Evolutionary conservation across 30 jellyfish, hydroid and myxozoan genomes (phyloP).

Genomic region (Hydra vulgaris): DNA sequence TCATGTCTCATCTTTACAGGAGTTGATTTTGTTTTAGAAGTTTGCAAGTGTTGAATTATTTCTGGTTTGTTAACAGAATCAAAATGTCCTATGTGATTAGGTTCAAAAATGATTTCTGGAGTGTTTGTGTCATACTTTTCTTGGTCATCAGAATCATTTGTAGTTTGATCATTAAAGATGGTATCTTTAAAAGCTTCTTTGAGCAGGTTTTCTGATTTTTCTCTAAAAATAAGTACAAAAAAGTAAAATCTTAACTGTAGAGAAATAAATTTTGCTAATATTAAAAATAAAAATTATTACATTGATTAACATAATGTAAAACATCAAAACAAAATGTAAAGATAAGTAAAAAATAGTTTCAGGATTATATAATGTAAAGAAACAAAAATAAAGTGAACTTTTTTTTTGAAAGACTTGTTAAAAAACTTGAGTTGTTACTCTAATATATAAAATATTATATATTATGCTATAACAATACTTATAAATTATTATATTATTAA

Average conservation of each 20-base stretch:
- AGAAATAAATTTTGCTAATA: background rate
- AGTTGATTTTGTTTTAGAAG: background rate
- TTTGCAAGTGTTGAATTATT: background rate
- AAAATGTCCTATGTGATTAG: constrained; percentile 11
- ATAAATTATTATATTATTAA: no score
- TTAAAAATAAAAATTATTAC: no score
- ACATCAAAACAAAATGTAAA: no score
- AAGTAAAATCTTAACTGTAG: background rate
- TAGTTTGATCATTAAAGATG: constrained; percentile 32
- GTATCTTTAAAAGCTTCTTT: constrained; percentile 46
- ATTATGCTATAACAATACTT: no score
- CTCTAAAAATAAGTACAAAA: constrained; percentile 6
- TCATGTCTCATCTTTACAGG: constrained; percentile 19
- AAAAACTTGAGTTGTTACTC: no score
- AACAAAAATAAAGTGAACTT: no score
- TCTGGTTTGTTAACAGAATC: background rate
- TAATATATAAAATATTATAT: no score
- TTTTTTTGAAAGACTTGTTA: no score
- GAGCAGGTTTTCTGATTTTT: constrained; percentile 49
- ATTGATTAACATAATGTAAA: no score
- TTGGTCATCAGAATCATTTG: constrained; percentile 37
- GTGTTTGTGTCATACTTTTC: background rate
- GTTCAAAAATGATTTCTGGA: background rate
- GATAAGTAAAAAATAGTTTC: no score
- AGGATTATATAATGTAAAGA: no score